Conservation (phyloP, 2,797 vertebrate genomes). For the Delichon dasypus region DNA sequence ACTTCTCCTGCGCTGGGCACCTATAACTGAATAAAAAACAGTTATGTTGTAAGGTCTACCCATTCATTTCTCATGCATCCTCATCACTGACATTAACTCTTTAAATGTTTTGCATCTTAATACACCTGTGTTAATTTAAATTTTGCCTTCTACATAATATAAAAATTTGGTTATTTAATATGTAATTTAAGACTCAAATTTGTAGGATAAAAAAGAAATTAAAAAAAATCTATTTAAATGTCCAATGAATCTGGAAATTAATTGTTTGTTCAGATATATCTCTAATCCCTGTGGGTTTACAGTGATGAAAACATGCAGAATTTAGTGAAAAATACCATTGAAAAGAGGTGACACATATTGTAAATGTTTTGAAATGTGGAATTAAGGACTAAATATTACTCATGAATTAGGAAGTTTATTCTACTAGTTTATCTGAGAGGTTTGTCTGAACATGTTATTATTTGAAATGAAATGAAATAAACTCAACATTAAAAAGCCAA, state of each 20-base stretch:
- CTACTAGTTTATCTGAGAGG: background rate
- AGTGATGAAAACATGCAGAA: background rate
- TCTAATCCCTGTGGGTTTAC: background rate
- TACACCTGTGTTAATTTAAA: background rate
- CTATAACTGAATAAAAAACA: conserved; percentile 88
- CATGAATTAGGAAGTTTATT: background rate
- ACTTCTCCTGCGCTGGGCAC: conserved; percentile 91
- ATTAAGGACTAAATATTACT: background rate
- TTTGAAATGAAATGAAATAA: background rate
- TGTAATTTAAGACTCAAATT: background rate
- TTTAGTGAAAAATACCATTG: background rate
- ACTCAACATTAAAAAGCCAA: background rate
- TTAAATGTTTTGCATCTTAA: conserved; percentile 14
- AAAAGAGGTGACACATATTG: background rate
- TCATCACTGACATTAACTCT: background rate
- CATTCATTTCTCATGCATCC: conserved; percentile 29
- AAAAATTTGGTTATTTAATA: background rate
- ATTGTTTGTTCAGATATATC: background rate
- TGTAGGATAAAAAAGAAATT: background rate
- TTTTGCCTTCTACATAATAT: background rate
- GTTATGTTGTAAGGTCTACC: conserved; percentile 66
- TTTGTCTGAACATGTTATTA: background rate
- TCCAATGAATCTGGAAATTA: background rate
- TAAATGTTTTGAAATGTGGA: background rate
- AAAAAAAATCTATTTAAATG: background rate